Evolutionary conservation across 92 coral and sea anemone species (phyloP), one percentile per base, ranked within the genome.

Genomic region (Zoanthus sansibaricus): DNA sequence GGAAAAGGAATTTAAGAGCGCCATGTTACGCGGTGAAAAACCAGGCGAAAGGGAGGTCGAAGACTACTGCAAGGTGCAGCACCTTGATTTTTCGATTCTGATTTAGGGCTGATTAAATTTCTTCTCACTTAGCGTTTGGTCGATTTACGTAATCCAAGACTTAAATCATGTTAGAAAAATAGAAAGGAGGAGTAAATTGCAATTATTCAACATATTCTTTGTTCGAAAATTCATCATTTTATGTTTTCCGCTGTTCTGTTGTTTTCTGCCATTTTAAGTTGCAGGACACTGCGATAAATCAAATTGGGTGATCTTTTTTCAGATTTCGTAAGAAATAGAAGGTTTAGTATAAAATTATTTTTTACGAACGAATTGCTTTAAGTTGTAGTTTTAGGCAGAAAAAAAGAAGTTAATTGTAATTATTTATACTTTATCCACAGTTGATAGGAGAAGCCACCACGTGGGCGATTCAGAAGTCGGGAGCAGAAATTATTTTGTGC

Each of bases 401-500:
- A 37, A 37, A 37, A 37, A 37, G 42, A 37, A 37, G 4, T 37
- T 37, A 37, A 20, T 7, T 25, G 45, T 18, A 20, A n/a, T 58
- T 18, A 58, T 58, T 58, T 58, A 14, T 15, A 37, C 42, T 58
- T 75, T 75, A 3, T 16, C 77, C 18, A 1, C 47, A 93, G 96
- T 45, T 91, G 20, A 93, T 91, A 64, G 51, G 33, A 17, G n/a
- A 5, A 1, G 97, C 97, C 11, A 89, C 90, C 25, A 33, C 30
- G 4, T 91, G 93, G 94, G 94, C 94, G 7, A 86, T 94, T 71
- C 74, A 86, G n/a, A 30, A 76, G 52, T 62, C 89, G 17, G 93
- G 93, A 25, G 94, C 87, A 11, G 83, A 94, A 52, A 88, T 94
- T 59, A 89, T 94, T 42, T 75, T 94, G 15, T 87, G 93, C 64